Base-by-base conservation (phyloP, 2,888 invertebrate species). In the Drosophila mulleri region DNA sequence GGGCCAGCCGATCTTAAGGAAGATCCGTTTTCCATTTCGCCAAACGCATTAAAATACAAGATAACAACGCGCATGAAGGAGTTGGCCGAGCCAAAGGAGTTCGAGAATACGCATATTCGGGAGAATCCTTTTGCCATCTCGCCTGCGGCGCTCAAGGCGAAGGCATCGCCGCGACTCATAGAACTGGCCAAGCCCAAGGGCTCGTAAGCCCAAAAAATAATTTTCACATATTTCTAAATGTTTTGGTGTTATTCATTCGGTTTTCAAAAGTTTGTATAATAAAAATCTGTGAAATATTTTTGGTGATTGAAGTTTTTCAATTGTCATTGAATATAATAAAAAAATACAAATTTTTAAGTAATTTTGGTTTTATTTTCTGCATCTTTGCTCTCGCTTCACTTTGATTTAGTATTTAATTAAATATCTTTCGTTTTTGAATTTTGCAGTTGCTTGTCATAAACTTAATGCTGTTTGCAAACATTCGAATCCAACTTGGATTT, bases 31-130 rank as follows among this genome's bases (percentile, higher is more conserved):
- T 86, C 90, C 3, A 93, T 94, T 23, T 91, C 93, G 1, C 92
- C 92, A 14, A 93, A 92, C 64, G 94, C 94, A 0, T 88, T 94
- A n/a, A 94, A 93, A 72, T 94, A 93, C 65, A 93, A 93, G 71
- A 79, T 93, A 9, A 90, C 93, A 2, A 77, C 91, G 2, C 93
- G 94, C 67, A 93, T 93, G 44, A 80, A 91, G 32, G 93, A 94
- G 75, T 77, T 94, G 60, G 93, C 94, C 1, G 93, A 93, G 74
- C 94, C 94, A 3, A 92, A 86, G 64, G 91, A 93, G 80, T 82
- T 92, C 83, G 80, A 91, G 41, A 93, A 93, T 11, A 89, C 81
- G 2, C 94, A 94, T 63, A 91, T 93, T 35, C 90, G 92, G 64
- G 92, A 92, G 29, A 93, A 94, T 91, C 93, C 94, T 0, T 94